Conservation (phyloP, 2,888 invertebrate species). For the Colostygia pectinataria region DNA sequence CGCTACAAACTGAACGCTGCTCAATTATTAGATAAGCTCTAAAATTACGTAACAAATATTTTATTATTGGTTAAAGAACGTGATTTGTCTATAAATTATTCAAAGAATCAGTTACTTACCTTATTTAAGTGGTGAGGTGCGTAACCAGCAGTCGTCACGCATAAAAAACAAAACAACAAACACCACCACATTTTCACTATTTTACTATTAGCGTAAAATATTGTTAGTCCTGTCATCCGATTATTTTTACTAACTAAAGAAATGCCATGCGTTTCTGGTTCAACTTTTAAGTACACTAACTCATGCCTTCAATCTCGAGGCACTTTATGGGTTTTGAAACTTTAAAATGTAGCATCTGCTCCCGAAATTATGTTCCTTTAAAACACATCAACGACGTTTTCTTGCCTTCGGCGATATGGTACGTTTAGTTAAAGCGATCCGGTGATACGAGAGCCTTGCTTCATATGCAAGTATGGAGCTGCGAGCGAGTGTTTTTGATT, state of each 20-base stretch:
- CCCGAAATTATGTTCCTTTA: conserved; percentile 17
- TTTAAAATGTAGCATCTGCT: conserved; percentile 62
- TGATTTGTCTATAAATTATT: conserved; percentile 33
- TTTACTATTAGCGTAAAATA: background rate
- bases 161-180: conserved; percentile 51
- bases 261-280: conserved; percentile 57
- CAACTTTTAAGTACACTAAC: conserved; percentile 75
- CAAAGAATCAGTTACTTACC: conserved; percentile 49
- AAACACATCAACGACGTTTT: background rate
- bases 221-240: background rate
- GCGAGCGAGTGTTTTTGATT: conserved; percentile 31
- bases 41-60: conserved; percentile 22
- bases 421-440: conserved; percentile 10
- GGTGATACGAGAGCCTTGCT: conserved; percentile 14
- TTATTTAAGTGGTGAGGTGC: conserved; percentile 45
- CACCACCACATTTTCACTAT: conserved; percentile 49
- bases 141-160: conserved; percentile 43
- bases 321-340: conserved; percentile 60
- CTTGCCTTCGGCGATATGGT: background rate
- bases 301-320: conserved; percentile 62
- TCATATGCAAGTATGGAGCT: conserved; percentile 36
- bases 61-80: conserved; percentile 23
- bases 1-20: conserved; percentile 1
- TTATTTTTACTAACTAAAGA: conserved; percentile 32
- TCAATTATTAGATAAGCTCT: conserved; percentile 14